A percentile compares a stretch with the other conserved stretches of the same genome.
phyloP scores from a whole-genome alignment of 2,888 invertebrate species.

The Cataglyphis albicans region DNA sequence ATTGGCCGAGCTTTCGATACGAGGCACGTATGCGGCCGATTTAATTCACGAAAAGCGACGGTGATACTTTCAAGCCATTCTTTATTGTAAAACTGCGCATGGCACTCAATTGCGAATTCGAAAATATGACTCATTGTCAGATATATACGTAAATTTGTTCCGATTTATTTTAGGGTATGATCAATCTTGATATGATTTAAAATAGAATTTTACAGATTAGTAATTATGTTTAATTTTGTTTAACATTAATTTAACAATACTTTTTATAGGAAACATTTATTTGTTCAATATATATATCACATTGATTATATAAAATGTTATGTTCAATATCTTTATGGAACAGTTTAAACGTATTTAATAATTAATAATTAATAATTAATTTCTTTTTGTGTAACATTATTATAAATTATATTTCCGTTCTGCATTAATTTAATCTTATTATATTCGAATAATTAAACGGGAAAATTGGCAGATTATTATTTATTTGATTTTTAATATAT shows the following conservation, averaged over 20 bases:
- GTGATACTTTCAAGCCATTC: slow-evolving; percentile 3
- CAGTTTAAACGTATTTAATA: not conserved
- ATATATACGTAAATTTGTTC: not conserved
- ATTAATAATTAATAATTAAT: not conserved
- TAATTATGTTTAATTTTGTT: not conserved
- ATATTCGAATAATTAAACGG: too few relatives aligned
- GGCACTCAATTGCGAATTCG: not conserved
- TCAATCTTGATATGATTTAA: not conserved
- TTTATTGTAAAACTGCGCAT: slow-evolving; percentile 33
- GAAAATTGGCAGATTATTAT: not conserved
- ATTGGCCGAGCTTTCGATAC: slow-evolving; percentile 57
- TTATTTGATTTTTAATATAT: not conserved
- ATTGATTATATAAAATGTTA: not conserved
- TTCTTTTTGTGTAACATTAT: not conserved
- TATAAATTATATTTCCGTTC: not conserved
- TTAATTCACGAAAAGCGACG: slow-evolving; percentile 55
- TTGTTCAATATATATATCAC: not conserved
- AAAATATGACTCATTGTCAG: slow-evolving; percentile 5
- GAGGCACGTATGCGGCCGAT: slow-evolving; percentile 55
- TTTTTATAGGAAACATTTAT: not conserved
- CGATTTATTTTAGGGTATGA: not conserved
- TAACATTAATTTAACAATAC: not conserved
- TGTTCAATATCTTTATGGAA: not conserved
- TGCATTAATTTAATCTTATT: not conserved
- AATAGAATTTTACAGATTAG: not conserved